Evolutionary conservation across 1,140 invertebrate species (phyloP).

Genomic region (Megalopta genalis): DNA sequence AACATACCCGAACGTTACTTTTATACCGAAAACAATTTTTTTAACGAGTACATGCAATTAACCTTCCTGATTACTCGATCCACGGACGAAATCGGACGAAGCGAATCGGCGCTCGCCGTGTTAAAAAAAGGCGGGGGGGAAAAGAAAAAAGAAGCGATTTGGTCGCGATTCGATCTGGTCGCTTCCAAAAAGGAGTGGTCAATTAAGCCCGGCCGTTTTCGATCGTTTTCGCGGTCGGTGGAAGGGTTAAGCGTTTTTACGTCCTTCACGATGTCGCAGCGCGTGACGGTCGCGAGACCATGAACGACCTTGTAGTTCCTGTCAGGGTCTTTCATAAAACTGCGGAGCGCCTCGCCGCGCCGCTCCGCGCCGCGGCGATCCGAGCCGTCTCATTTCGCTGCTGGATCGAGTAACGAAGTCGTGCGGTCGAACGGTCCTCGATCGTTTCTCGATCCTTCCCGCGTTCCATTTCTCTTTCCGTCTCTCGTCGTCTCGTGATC

Average conservation of each 20-base stretch:
- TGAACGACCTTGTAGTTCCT: constrained; percentile 52
- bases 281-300: constrained; percentile 49
- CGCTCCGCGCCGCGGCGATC: background rate
- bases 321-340: constrained; percentile 47
- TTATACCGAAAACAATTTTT: no score
- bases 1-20: no score
- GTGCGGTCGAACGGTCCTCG: constrained; percentile 5
- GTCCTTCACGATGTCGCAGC: constrained; percentile 49
- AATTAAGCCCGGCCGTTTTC: no score
- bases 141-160: no score
- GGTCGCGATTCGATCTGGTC: no score
- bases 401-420: constrained; percentile 17
- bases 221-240: background rate
- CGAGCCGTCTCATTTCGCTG: constrained; percentile 20
- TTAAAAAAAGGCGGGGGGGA: no score
- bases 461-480: background rate
- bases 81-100: no score
- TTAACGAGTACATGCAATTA: no score
- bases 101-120: no score
- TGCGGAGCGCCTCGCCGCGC: no score
- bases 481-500: background rate
- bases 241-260: constrained; percentile 21
- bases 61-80: no score
- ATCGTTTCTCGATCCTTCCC: background rate
- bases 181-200: no score